A percentile compares a stretch with the other conserved stretches of the same genome.
Evolutionary conservation across 2,888 invertebrate species (phyloP).

Genomic region (Glaucopsyche alexis): DNA sequence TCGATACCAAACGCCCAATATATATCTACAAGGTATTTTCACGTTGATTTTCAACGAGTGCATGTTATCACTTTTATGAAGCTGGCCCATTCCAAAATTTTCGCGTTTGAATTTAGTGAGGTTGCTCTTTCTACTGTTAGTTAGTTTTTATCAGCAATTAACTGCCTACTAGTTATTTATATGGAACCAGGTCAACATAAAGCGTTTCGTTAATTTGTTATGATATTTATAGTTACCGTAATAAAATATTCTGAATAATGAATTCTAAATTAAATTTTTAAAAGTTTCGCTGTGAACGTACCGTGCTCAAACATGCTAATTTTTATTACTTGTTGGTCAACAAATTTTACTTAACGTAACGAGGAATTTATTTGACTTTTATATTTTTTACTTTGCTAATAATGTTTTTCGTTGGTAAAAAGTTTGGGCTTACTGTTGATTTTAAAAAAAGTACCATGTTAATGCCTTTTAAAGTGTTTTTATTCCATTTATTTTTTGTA

Average conservation of each 20-base stretch:
- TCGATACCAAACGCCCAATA: too few species aligned
- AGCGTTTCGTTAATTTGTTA: not conserved
- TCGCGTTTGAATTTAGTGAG: too few species aligned
- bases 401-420: not conserved
- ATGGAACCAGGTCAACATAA: not conserved
- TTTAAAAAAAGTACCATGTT: too few species aligned
- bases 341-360: not conserved
- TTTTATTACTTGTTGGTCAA: not conserved
- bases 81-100: too few species aligned
- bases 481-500: not conserved
- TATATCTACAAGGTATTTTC: too few species aligned
- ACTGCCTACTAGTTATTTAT: too few species aligned
- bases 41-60: too few species aligned
- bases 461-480: too few species aligned
- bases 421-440: too few species aligned
- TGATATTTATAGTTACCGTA: not conserved
- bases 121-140: not conserved
- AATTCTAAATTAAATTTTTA: not conserved
- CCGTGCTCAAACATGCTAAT: not conserved
- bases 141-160: not conserved
- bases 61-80: too few species aligned
- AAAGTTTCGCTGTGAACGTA: not conserved
- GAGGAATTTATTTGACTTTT: not conserved
- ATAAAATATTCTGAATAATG: constrained; percentile 1
- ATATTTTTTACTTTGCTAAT: not conserved